phyloP scores from a whole-genome alignment of 2,888 invertebrate species.

The Gryllus longicercus region DNA sequence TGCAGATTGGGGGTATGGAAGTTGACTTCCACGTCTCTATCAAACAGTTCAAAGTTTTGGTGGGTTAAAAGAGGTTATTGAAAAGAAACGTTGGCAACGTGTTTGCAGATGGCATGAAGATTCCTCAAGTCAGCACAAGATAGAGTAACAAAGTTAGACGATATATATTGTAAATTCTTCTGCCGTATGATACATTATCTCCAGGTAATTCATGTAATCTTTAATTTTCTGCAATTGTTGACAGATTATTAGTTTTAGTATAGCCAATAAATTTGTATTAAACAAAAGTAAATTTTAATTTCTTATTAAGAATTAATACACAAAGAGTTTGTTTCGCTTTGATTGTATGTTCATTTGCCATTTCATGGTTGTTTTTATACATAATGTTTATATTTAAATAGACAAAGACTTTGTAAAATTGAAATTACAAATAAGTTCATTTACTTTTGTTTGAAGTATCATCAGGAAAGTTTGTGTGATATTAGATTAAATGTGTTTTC shows the following conservation, averaged over 20 bases:
- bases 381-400: no score
- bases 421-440: no score
- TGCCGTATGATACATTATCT: constrained; percentile 83
- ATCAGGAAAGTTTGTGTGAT: neutral
- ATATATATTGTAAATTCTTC: constrained; percentile 83
- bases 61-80: constrained; percentile 80
- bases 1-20: constrained; percentile 83
- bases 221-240: no score
- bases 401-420: no score
- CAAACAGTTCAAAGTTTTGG: constrained; percentile 81
- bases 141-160: constrained; percentile 77
- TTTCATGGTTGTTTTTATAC: no score
- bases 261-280: no score
- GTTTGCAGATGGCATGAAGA: constrained; percentile 88
- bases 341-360: no score
- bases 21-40: constrained; percentile 82
- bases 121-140: constrained; percentile 76
- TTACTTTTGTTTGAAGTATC: no score
- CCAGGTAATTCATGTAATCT: constrained; percentile 51
- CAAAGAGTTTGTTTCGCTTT: no score
- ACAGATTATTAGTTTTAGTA: no score
- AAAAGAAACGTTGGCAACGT: constrained; percentile 82
- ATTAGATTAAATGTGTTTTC: constrained; percentile 37
- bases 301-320: no score
- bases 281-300: no score